Base-by-base conservation (phyloP, 2,113 vertebrate genomes). In the Tichodroma muraria region DNA sequence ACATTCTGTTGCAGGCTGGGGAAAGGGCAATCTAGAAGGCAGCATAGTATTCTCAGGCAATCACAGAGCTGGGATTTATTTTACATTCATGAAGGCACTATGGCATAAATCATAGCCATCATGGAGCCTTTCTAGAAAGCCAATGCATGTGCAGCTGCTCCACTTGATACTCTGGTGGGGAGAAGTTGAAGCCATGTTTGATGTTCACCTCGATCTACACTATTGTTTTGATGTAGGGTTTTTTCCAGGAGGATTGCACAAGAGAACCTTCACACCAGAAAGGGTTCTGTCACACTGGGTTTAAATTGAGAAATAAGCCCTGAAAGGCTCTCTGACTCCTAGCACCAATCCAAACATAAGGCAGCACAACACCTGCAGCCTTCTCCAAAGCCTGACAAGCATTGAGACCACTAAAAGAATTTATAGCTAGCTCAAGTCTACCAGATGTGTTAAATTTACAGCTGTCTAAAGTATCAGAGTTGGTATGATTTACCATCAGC, bases 401-500 rank as follows among this genome's bases (percentile, higher is more conserved):
- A 79, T 61, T 45, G 63, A 35, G 56, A 90, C 23, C 30, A 50
- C 61, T 63, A 24, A 15, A 85, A 92, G 47, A 90, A 92, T 90
- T 92, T 92, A 92, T 15, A 65, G 66, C 35, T 63, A 76, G 33
- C 38, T 88, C 8, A 6, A 82, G 61, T 59, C 66, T 82, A 92
- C 89, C 76, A 92, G 65, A 88, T 88, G 77, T 20, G 52, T 65
- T 70, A 73, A 90, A 95, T 96, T 93, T 92, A 93, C 52, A 90
- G 79, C 21, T 56, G 65, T 31, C 61, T 88, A 30, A 47, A 93
- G 79, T 71, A 79, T 56, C 42, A 88, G 83, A 94, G 66, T 72
- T 88, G 71, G 28, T 71, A 40, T 68, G 70, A 95, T 82, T 93
- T 85, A 85, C 89, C 86, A 69, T 23, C 73, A 85, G 86, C 33